phyloP scores from a whole-genome alignment of 2,888 invertebrate species.

The Drosophila mimetica region DNA sequence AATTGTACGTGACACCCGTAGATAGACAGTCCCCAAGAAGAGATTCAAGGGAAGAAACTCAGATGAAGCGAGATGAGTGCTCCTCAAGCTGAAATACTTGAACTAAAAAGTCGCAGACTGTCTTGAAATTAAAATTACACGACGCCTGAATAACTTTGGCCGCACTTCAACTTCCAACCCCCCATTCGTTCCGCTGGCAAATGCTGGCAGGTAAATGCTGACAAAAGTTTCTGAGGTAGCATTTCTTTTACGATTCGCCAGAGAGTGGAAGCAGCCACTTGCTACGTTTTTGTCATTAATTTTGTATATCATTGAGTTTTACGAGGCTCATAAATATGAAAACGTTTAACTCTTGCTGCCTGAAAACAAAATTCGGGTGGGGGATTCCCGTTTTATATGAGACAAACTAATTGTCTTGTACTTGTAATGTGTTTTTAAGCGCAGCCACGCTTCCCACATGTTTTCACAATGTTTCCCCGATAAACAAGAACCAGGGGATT shows the following conservation, averaged over 20 bases:
- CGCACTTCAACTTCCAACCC: slow-evolving; percentile 1
- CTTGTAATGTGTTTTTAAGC: slow-evolving; percentile 79
- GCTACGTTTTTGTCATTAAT: slow-evolving; percentile 77
- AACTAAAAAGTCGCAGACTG: slow-evolving; percentile 71
- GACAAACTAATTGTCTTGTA: slow-evolving; percentile 82
- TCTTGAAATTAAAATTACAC: slow-evolving; percentile 79
- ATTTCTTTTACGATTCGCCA: slow-evolving; percentile 77
- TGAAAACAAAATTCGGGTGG: not conserved
- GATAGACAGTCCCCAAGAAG: slow-evolving; percentile 41
- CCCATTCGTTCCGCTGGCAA: slow-evolving; percentile 19
- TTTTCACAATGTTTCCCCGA: slow-evolving; percentile 73
- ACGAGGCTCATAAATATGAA: slow-evolving; percentile 83
- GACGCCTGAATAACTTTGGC: slow-evolving; percentile 60
- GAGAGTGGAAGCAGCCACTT: slow-evolving; percentile 64
- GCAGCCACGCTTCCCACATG: slow-evolving; percentile 68
- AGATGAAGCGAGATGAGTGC: slow-evolving; percentile 8
- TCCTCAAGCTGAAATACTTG: slow-evolving; percentile 30
- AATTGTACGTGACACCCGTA: slow-evolving; percentile 79
- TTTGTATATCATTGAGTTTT: slow-evolving; percentile 83
- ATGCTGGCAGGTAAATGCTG: slow-evolving; percentile 47
- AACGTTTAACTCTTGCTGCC: slow-evolving; percentile 81
- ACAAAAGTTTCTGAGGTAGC: slow-evolving; percentile 74
- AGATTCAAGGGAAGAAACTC: not conserved
- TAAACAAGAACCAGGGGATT: slow-evolving; percentile 50
- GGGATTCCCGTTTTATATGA: slow-evolving; percentile 54